Evolutionary conservation across 2,113 vertebrate genomes (phyloP).

Genomic region (Dromaius novaehollandiae): DNA sequence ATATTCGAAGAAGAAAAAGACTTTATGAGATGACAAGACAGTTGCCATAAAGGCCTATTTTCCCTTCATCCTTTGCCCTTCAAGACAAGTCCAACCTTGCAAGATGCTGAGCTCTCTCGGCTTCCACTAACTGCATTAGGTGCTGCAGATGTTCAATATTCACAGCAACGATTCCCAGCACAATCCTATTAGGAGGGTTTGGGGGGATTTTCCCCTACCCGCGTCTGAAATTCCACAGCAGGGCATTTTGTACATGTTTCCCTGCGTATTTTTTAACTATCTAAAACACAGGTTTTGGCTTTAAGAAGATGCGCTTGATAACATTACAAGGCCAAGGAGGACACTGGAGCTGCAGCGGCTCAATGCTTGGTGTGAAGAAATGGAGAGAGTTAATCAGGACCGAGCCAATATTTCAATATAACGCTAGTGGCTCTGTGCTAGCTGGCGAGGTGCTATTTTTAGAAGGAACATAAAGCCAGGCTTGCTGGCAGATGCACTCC

Average conservation of each 20-base stretch:
- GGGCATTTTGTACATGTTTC: neutral
- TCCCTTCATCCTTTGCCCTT: neutral
- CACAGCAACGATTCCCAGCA: neutral
- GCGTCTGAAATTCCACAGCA: rapidly evolving
- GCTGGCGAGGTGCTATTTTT: neutral
- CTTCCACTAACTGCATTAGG: neutral
- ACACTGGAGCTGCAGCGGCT: neutral
- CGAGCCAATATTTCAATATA: conserved; percentile 27
- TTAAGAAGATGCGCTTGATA: neutral
- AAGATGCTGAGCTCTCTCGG: neutral
- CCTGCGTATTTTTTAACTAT: neutral
- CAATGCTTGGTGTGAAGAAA: conserved; percentile 5
- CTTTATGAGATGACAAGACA: neutral
- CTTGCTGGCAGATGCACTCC: neutral
- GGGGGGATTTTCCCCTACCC: neutral
- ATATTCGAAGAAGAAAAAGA: neutral
- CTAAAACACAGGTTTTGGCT: neutral
- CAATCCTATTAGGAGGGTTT: neutral
- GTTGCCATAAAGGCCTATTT: neutral
- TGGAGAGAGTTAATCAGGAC: conserved; percentile 15
- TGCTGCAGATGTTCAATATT: neutral
- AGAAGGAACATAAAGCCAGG: neutral
- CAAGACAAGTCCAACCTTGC: neutral
- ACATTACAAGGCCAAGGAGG: neutral
- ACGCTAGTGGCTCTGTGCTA: neutral